phyloP scores from a whole-genome alignment of 2,797 vertebrate genomes.

The Momotus momota region DNA sequence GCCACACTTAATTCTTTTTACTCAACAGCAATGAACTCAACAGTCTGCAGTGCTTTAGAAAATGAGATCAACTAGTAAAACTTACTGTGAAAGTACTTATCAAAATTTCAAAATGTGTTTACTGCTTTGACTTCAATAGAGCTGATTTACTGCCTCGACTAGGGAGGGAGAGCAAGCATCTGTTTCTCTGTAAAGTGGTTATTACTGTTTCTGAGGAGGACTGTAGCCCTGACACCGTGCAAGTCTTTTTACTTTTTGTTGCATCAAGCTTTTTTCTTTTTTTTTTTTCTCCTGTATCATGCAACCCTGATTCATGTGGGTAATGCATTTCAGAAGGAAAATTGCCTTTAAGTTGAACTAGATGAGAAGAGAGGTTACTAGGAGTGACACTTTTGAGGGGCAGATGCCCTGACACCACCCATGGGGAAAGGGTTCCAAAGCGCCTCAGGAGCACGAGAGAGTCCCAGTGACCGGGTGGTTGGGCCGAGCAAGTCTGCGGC shows the following conservation, averaged over 20 bases:
- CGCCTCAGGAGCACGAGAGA: background rate
- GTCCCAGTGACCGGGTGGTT: background rate
- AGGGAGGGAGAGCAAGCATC: background rate
- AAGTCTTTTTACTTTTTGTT: background rate
- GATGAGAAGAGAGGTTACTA: background rate
- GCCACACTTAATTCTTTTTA: background rate
- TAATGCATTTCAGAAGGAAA: background rate
- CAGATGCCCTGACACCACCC: background rate
- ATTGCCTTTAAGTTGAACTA: background rate
- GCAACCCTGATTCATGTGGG: background rate
- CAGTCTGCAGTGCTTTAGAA: slow-evolving; percentile 1
- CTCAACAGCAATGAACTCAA: background rate
- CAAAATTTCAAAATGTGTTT: slow-evolving; percentile 35
- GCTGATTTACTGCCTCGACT: background rate
- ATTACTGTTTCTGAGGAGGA: background rate
- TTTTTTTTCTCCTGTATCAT: no score
- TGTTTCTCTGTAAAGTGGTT: background rate
- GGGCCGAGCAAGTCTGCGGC: background rate
- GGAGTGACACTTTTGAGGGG: background rate
- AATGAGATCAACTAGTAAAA: slow-evolving; percentile 26
- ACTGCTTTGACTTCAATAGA: background rate
- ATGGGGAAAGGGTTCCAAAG: background rate
- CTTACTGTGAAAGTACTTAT: slow-evolving; percentile 24
- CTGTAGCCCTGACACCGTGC: background rate
- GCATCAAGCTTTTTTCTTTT: background rate